Conservation (phyloP, 2,888 invertebrate species). For the Drosophila subquinaria region DNA sequence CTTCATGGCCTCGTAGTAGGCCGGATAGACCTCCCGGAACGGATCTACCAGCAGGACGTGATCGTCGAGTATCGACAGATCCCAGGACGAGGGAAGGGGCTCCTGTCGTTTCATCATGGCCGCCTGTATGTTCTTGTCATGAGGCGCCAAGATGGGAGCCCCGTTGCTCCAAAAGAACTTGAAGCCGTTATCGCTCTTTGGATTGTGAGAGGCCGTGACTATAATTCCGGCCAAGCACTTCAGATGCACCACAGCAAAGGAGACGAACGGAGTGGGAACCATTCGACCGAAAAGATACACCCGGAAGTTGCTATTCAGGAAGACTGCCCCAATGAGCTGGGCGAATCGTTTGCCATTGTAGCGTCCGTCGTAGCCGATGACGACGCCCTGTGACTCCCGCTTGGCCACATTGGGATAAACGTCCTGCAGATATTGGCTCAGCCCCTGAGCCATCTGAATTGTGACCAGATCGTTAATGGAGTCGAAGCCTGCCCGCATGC, state of each 20-base stretch:
- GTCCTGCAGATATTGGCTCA: slow-evolving; percentile 90
- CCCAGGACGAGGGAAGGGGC: slow-evolving; percentile 94
- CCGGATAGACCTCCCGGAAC: slow-evolving; percentile 88
- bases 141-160: slow-evolving; percentile 96
- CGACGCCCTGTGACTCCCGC: slow-evolving; percentile 89
- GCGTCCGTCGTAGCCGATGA: slow-evolving; percentile 96
- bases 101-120: slow-evolving; percentile 91
- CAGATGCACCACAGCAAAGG: slow-evolving; percentile 92
- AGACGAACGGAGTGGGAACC: slow-evolving; percentile 97
- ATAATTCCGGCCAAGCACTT: slow-evolving; percentile 94
- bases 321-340: slow-evolving; percentile 93
- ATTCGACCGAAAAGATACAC: slow-evolving; percentile 93
- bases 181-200: slow-evolving; percentile 97
- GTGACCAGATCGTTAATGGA: slow-evolving; percentile 99
- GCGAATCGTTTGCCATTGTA: slow-evolving; percentile 94
- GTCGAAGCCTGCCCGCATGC: slow-evolving; percentile 96
- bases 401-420: slow-evolving; percentile 86
- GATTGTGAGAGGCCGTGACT: slow-evolving; percentile 98
- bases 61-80: slow-evolving; percentile 87
- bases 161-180: slow-evolving; percentile 98
- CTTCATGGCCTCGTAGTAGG: slow-evolving; percentile 89
- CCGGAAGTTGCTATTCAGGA: slow-evolving; percentile 90
- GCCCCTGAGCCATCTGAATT: slow-evolving; percentile 96
- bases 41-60: slow-evolving; percentile 90
- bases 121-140: slow-evolving; percentile 93